These are phyloP conservation scores for Noturus placidus DNA, from an alignment of 2,113 vertebrate genomes.

Conservation along the genomic window DNA sequence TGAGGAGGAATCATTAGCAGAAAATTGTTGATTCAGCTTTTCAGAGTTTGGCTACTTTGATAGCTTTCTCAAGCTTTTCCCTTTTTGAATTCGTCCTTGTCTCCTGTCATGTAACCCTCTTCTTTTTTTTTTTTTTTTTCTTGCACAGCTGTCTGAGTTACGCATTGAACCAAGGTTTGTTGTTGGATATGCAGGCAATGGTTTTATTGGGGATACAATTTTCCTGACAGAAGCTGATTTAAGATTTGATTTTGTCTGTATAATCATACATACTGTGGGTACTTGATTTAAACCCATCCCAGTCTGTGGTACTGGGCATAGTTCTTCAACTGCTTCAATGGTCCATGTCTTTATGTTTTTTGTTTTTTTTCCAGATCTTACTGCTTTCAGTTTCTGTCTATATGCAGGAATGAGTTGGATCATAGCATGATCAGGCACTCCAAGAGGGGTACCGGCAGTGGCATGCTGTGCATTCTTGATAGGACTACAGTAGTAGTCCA, in stretches of 20 bases:
- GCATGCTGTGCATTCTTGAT: neutral
- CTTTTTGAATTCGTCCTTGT: too few relatives aligned
- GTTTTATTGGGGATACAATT: neutral
- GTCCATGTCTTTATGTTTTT: neutral
- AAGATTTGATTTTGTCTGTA: slow-evolving; percentile 1
- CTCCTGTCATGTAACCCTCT: too few relatives aligned
- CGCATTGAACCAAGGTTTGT: neutral
- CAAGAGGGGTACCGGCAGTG: neutral
- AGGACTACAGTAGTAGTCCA: neutral
- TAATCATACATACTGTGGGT: slow-evolving; percentile 1
- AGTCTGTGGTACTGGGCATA: neutral
- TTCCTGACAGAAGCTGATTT: neutral
- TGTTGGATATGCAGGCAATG: slow-evolving; percentile 4
- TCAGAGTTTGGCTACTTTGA: too few relatives aligned
- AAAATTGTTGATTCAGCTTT: too few relatives aligned
- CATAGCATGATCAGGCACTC: neutral
- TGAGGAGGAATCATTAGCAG: too few relatives aligned
- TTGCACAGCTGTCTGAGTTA: neutral
- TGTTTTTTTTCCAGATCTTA: neutral
- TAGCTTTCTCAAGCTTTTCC: too few relatives aligned
- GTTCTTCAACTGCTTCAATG: neutral
- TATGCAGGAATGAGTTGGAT: slow-evolving; percentile 11
- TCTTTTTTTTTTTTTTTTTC: too few relatives aligned
- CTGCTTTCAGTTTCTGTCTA: neutral
- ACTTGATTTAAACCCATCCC: neutral